These are phyloP conservation scores for Myrmecophaga tridactyla DNA, from an alignment of 2,113 vertebrate genomes.

Conservation along the genomic window DNA sequence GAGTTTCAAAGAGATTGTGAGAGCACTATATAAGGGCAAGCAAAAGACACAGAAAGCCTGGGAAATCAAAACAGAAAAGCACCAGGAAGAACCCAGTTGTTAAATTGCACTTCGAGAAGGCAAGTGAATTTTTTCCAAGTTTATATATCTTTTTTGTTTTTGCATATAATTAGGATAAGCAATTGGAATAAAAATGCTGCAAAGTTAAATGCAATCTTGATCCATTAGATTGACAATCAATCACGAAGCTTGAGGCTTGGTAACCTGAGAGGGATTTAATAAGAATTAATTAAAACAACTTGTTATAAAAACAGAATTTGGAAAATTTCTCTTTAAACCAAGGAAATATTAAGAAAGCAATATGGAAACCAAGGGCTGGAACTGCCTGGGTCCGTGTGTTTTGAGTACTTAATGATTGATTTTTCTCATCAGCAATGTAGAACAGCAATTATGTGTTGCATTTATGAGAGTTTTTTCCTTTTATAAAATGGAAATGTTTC, in stretches of 20 bases:
- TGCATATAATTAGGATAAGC: not conserved
- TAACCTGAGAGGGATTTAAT: slow-evolving; percentile 68
- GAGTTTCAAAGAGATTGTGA: not conserved
- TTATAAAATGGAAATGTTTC: too few relatives aligned
- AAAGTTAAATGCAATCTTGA: slow-evolving; percentile 60
- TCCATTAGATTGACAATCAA: slow-evolving; percentile 59
- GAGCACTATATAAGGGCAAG: not conserved
- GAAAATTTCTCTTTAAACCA: slow-evolving; percentile 19
- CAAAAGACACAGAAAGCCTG: not conserved
- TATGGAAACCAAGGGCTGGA: not conserved
- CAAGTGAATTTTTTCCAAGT: not conserved
- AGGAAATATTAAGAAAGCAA: slow-evolving; percentile 23
- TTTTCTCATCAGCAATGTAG: not conserved
- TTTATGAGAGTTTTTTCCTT: not conserved
- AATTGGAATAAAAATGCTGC: slow-evolving; percentile 29
- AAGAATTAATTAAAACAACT: slow-evolving; percentile 65
- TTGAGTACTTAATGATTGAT: not conserved
- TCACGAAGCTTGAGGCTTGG: slow-evolving; percentile 66
- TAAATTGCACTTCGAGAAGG: not conserved
- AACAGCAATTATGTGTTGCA: not conserved
- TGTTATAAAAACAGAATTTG: slow-evolving; percentile 29
- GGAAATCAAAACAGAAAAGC: not conserved
- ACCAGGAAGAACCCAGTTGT: not conserved
- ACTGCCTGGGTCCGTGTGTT: not conserved
- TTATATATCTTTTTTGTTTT: slow-evolving; percentile 13